Conservation (phyloP, 64 coral and sea anemone species). For the Montipora sp. region DNA sequence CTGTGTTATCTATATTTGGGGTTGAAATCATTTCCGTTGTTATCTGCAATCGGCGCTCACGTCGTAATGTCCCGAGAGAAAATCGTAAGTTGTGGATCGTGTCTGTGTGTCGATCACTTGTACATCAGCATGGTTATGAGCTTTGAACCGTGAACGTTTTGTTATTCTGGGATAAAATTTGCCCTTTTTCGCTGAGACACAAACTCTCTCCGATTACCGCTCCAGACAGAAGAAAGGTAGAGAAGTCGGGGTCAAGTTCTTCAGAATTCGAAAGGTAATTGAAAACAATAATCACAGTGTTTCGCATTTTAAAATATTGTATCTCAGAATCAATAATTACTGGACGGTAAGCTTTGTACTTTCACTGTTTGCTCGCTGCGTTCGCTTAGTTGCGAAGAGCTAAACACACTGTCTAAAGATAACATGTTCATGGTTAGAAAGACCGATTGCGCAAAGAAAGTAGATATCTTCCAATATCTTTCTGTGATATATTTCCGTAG, state of each 20-base stretch:
- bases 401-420: too few relatives aligned
- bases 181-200: background rate
- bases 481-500: background rate
- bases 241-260: background rate
- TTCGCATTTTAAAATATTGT: too few relatives aligned
- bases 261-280: background rate
- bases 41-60: background rate
- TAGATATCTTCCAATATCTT: too few relatives aligned
- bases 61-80: background rate
- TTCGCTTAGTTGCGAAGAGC: too few relatives aligned
- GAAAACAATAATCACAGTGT: background rate
- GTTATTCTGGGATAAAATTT: background rate
- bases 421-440: too few relatives aligned
- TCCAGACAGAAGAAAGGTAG: background rate
- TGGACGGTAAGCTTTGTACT: too few relatives aligned
- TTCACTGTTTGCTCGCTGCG: background rate
- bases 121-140: background rate
- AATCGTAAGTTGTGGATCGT: background rate
- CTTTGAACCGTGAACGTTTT: slow-evolving; percentile 13
- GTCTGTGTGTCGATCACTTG: background rate
- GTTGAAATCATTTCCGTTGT: slow-evolving; percentile 3
- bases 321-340: too few relatives aligned
- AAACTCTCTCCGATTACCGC: background rate
- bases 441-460: too few relatives aligned
- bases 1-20: background rate